Conservation (phyloP, 2,113 vertebrate species). For the Riparia riparia region DNA sequence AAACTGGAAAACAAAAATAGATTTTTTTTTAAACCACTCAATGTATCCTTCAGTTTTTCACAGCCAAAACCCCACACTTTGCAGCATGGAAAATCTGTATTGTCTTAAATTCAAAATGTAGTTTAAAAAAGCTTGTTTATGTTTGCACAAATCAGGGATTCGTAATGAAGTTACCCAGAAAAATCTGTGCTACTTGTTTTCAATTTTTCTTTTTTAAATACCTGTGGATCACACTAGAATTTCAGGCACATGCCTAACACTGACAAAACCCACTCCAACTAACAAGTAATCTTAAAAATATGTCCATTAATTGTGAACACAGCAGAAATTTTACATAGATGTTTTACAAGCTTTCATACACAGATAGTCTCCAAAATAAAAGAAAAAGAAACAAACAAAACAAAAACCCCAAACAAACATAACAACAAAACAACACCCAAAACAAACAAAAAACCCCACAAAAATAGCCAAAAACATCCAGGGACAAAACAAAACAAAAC, state of each 20-base stretch:
- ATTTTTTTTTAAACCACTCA: background rate
- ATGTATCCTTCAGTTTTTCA: background rate
- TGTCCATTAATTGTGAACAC: background rate
- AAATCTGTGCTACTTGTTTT: background rate
- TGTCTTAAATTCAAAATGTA: background rate
- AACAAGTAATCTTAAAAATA: background rate
- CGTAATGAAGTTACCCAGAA: background rate
- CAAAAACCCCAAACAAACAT: too few relatives aligned
- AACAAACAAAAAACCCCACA: too few relatives aligned
- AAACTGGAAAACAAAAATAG: background rate
- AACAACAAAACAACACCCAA: background rate
- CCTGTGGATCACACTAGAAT: background rate
- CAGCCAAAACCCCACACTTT: background rate
- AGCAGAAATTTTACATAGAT: background rate
- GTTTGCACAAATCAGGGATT: background rate
- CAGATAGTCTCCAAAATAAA: background rate
- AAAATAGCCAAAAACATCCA: background rate
- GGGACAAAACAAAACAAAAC: too few relatives aligned
- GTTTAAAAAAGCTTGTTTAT: background rate
- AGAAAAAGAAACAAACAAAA: fast-evolving
- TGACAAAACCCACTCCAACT: background rate
- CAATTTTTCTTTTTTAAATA: background rate
- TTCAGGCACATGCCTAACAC: background rate
- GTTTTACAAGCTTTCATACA: background rate
- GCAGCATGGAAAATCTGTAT: background rate